Percentiles rank a stretch among this genome's conserved stretches.
Evolutionary conservation across 37 sponge, comb jelly and placozoan genomes (phyloP).

Genomic region (Petrosia ficiformis): DNA sequence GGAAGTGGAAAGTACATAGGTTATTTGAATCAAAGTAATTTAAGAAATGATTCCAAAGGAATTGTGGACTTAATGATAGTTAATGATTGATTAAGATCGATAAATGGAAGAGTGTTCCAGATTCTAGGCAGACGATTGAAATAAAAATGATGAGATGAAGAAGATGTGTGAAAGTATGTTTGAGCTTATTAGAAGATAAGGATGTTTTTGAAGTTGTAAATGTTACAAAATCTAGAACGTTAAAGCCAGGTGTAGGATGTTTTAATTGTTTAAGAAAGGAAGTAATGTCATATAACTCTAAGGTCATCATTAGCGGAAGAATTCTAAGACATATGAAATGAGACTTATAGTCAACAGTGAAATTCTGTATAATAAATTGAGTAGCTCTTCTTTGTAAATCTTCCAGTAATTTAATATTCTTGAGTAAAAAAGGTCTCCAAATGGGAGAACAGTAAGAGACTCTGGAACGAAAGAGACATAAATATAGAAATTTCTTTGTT

Average conservation of each 20-base stretch:
- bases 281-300: conserved; percentile 7
- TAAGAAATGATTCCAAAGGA: not conserved
- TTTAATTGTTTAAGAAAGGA: not conserved
- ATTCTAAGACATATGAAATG: not conserved
- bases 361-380: conserved; percentile 8
- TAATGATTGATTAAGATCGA: not conserved
- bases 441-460: conserved; percentile 3
- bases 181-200: not conserved
- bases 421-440: not conserved
- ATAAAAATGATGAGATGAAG: not conserved
- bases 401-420: not conserved
- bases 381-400: conserved; percentile 2
- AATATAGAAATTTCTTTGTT: not conserved
- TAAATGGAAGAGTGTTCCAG: not conserved
- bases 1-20: not conserved
- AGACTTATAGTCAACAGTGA: conserved; percentile 2
- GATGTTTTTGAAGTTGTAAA: not conserved
- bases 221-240: not conserved
- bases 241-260: not conserved
- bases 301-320: not conserved
- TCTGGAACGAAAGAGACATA: not conserved
- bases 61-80: too few relatives aligned
- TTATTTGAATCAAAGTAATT: not conserved
- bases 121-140: not conserved
- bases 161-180: not conserved